Evolutionary conservation across 2,888 invertebrate genomes (phyloP).

Genomic region (Leptogaster cylindrica): DNA sequence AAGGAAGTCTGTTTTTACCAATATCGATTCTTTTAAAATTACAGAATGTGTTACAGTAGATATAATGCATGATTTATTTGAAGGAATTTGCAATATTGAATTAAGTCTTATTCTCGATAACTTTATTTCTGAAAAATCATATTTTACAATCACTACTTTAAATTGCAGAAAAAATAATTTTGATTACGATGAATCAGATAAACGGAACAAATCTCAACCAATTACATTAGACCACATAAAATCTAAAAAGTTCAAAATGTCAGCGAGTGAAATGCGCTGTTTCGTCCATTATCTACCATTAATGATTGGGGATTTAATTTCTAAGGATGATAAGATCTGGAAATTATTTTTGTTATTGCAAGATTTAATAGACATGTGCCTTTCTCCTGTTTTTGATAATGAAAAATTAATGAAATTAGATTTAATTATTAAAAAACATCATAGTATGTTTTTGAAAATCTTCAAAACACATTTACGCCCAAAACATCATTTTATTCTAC

Average conservation of each 20-base stretch:
- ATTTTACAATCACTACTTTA: conserved; percentile 22
- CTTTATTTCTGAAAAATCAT: conserved; percentile 41
- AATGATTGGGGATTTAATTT: conserved; percentile 42
- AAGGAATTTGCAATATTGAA: conserved; percentile 46
- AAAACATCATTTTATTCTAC: conserved; percentile 48
- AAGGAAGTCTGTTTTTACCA: conserved; percentile 45
- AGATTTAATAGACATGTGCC: conserved; percentile 7
- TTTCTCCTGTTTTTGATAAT: conserved; percentile 31
- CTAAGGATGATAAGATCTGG: conserved; percentile 37
- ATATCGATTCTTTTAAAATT: conserved; percentile 44
- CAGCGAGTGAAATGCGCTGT: conserved; percentile 43
- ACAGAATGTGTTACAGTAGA: conserved; percentile 47
- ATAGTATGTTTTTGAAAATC: conserved; percentile 41
- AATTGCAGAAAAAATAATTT: conserved; percentile 33
- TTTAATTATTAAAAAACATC: conserved; percentile 41
- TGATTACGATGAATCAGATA: not conserved
- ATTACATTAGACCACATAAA: conserved; percentile 34
- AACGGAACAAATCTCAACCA: conserved; percentile 5
- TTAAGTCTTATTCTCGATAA: conserved; percentile 42
- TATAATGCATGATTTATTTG: conserved; percentile 48
- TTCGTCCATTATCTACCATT: conserved; percentile 43
- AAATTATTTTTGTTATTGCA: conserved; percentile 20
- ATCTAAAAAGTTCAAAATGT: conserved; percentile 44
- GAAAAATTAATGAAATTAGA: conserved; percentile 24
- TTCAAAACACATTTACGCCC: conserved; percentile 45